Conservation (phyloP, 2,797 vertebrate species). For the Acanthiza pusilla region DNA sequence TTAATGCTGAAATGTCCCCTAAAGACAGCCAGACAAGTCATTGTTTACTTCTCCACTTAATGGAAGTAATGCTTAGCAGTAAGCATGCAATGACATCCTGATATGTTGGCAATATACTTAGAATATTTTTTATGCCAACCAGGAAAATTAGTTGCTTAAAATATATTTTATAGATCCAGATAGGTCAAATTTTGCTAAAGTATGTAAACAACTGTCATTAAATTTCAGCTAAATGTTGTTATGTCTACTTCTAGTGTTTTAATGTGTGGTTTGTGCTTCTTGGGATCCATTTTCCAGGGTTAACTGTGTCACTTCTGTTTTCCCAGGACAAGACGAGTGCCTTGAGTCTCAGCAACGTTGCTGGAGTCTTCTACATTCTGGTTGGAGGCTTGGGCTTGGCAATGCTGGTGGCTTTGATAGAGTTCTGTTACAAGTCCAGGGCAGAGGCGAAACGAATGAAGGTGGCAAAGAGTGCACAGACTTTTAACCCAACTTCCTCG, state of each 20-base stretch:
- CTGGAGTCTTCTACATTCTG: conserved; percentile 99
- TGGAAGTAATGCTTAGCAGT: conserved; percentile 37
- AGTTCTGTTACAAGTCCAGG: conserved; percentile 99
- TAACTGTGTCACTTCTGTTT: conserved; percentile 72
- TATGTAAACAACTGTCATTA: not conserved
- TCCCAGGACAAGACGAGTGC: conserved; percentile 97
- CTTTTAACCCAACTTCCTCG: conserved; percentile 99
- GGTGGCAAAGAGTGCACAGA: conserved; percentile 94
- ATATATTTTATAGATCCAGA: not conserved
- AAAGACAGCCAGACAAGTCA: not conserved
- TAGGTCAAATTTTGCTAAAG: not conserved
- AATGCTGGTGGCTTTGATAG: conserved; percentile 99
- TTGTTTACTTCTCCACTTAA: conserved; percentile 42
- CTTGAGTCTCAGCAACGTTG: conserved; percentile 99
- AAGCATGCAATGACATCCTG: conserved; percentile 46
- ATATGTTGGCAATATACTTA: conserved; percentile 34
- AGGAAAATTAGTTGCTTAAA: not conserved
- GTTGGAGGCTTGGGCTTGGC: conserved; percentile 98
- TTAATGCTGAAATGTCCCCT: not conserved
- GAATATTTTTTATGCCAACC: not conserved
- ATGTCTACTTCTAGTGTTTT: conserved; percentile 3
- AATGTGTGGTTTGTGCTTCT: conserved; percentile 8
- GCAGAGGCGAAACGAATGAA: conserved; percentile 99
- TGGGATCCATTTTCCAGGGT: not conserved
- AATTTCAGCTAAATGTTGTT: conserved; percentile 14